Conservation (phyloP, 2,113 vertebrate genomes). For the Halichoeres trimaculatus region DNA sequence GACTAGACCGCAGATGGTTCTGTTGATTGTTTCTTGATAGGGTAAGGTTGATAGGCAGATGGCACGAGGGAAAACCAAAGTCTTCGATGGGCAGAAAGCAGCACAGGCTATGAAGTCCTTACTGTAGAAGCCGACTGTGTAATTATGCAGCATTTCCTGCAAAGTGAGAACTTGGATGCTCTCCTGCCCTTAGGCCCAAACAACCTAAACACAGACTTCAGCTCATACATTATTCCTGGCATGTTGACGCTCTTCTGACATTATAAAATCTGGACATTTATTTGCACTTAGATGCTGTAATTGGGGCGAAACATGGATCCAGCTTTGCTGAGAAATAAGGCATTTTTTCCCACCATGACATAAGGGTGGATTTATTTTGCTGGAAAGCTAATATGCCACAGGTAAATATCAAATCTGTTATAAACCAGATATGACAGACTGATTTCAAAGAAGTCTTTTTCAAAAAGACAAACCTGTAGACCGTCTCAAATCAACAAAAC, state of each 20-base stretch:
- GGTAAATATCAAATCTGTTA: not conserved
- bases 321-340: not conserved
- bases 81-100: conserved; percentile 60
- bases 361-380: not conserved
- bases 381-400: too few relatives aligned
- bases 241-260: conserved; percentile 15
- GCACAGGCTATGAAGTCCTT: conserved; percentile 44
- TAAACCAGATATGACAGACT: not conserved
- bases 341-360: not conserved
- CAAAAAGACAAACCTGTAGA: too few relatives aligned
- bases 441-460: too few relatives aligned
- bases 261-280: conserved; percentile 37
- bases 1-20: conserved; percentile 78
- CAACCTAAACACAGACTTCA: conserved; percentile 25
- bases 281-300: conserved; percentile 10
- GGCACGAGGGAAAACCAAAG: conserved; percentile 49
- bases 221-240: conserved; percentile 5
- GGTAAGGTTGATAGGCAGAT: conserved; percentile 76
- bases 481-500: too few relatives aligned
- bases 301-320: not conserved
- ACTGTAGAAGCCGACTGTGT: conserved; percentile 27
- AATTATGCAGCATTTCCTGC: conserved; percentile 41
- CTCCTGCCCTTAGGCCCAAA: conserved; percentile 30
- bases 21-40: conserved; percentile 78
- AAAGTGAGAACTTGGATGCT: conserved; percentile 44